Evolutionary conservation across 2,113 vertebrate genomes (phyloP), one percentile per base, ranked within the genome.

Genomic region (Oenanthe melanoleuca): DNA sequence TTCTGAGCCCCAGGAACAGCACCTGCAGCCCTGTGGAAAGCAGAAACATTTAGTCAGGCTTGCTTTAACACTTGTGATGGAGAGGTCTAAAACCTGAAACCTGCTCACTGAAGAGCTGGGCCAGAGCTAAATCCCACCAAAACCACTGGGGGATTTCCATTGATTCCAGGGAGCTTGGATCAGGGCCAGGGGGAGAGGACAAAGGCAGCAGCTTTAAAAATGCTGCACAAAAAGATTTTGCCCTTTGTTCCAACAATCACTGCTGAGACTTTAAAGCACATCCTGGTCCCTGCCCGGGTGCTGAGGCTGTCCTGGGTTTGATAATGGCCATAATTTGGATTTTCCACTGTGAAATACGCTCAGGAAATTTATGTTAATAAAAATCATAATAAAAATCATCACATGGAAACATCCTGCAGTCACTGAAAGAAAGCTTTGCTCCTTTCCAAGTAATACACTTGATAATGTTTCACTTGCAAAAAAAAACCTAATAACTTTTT

Each of bases 371-470:
- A 28, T 59, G 53, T 22, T 70, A 4, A 86, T 23, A 82, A 72
- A 16, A 75, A 16, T 60, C 4, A 1, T 5, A 56, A 63, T 34
- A 73, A 92, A 79, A 92, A 53, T 26, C 47, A 92, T 82, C 66
- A 33, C 55, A 63, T 59, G 87, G 93, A 87, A 95, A 91, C 66
- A 77, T 49, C 89, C 86, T 74, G 5, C 45, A 75, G 71, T 5
- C 60, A 45, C 1, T 37, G 63, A 44, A 77, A 69, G 79, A 24
- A 80, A 69, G 45, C 67, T 75, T 38, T 73, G 59, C 63, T 61
- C 63, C 55, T 70, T 94, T 95, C 93, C 92, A 95, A 95, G 80
- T 57, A 44, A 70, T 44, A 38, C 61, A 80, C 86, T 88, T n/a
- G 75, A 56, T 92, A 80, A 66, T 33, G 80, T 91, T 93, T 92